These are phyloP conservation scores for Lithophane semibrunnea DNA, from an alignment of 2,888 invertebrate species.

Conservation along the genomic window DNA sequence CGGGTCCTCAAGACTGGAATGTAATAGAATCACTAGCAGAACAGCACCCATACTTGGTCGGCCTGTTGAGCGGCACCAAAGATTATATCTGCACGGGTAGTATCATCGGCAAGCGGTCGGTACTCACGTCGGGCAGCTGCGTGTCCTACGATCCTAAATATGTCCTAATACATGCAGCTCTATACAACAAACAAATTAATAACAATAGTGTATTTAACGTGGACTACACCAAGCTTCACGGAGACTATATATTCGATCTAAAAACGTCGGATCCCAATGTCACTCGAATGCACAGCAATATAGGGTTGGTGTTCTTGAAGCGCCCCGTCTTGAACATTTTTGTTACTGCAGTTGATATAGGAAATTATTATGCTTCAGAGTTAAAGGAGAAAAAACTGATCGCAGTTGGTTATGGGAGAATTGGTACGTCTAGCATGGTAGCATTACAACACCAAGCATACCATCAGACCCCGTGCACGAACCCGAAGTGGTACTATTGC, in stretches of 20 bases:
- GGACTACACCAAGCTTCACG: constrained; percentile 70
- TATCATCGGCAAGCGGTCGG: constrained; percentile 72
- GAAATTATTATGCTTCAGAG: constrained; percentile 76
- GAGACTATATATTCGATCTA: constrained; percentile 74
- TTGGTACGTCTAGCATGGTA: constrained; percentile 60
- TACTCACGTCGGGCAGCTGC: constrained; percentile 82
- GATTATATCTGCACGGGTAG: constrained; percentile 79
- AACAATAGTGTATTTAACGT: constrained; percentile 71
- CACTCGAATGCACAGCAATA: constrained; percentile 77
- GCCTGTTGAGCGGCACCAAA: constrained; percentile 71
- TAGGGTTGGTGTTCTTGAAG: constrained; percentile 77
- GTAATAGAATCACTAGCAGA: constrained; percentile 79
- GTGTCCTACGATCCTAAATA: constrained; percentile 69
- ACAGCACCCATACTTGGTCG: constrained; percentile 79
- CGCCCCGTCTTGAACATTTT: constrained; percentile 71
- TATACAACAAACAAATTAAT: constrained; percentile 66
- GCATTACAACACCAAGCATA: constrained; percentile 77
- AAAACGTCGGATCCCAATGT: constrained; percentile 68
- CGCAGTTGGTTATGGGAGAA: constrained; percentile 77
- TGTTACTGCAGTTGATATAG: constrained; percentile 70
- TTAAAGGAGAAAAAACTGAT: constrained; percentile 71
- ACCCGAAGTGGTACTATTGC: constrained; percentile 83
- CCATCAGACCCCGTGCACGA: constrained; percentile 76
- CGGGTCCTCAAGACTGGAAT: constrained; percentile 68
- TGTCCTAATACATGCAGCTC: constrained; percentile 75